phyloP scores from a whole-genome alignment of 2,113 vertebrate genomes.

The Nettapus auritus region DNA sequence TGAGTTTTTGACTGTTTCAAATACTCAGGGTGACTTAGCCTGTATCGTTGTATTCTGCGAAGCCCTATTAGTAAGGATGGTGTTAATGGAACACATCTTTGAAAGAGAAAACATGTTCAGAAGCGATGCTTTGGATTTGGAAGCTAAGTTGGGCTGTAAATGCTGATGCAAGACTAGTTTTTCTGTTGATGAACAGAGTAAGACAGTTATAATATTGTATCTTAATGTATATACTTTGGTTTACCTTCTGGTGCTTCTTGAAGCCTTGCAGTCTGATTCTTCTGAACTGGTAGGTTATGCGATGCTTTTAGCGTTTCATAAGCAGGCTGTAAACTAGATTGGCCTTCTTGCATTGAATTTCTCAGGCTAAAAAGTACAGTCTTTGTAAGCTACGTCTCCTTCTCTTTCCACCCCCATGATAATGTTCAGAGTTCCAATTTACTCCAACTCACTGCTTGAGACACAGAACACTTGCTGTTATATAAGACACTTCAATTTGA shows the following conservation, averaged over 20 bases:
- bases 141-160: background rate
- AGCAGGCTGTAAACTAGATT: background rate
- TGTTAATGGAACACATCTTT: conserved; percentile 1
- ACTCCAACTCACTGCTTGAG: conserved; percentile 41
- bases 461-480: conserved; percentile 40
- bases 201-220: background rate
- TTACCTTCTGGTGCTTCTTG: background rate
- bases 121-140: background rate
- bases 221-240: background rate
- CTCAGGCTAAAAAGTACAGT: background rate
- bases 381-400: background rate
- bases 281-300: background rate
- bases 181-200: background rate
- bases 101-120: background rate
- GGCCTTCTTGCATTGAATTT: background rate
- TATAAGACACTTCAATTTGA: conserved; percentile 27
- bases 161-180: background rate
- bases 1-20: background rate
- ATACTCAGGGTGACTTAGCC: background rate
- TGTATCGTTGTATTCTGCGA: background rate
- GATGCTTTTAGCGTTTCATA: background rate
- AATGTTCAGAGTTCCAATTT: conserved; percentile 40
- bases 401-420: conserved; percentile 47
- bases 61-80: background rate
- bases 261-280: background rate